These are phyloP conservation scores for Nanorana parkeri DNA, from an alignment of 2,113 vertebrate genomes.

Conservation along the genomic window DNA sequence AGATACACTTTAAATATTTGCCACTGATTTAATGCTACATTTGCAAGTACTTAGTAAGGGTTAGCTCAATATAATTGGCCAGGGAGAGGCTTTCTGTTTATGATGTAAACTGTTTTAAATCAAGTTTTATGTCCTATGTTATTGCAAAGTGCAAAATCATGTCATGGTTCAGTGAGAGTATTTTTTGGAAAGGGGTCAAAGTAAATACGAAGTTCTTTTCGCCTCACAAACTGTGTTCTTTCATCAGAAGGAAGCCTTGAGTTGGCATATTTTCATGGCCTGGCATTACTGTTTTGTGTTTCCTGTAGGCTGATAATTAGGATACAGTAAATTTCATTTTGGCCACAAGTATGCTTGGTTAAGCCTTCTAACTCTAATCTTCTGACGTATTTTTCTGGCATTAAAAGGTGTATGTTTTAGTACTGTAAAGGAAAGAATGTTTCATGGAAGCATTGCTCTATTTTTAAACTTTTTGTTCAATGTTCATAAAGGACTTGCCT, in stretches of 20 bases:
- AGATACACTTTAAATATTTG: no score
- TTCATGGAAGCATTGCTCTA: no score
- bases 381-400: neutral
- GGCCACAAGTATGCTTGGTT: neutral
- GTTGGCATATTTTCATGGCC: neutral
- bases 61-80: no score
- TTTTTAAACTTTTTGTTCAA: no score
- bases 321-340: neutral
- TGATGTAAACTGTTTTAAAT: neutral
- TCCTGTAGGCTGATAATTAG: neutral
- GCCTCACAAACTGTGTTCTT: slow-evolving; percentile 1
- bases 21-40: no score
- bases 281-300: slow-evolving; percentile 5
- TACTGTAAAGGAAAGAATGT: no score
- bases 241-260: neutral
- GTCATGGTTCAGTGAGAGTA: neutral
- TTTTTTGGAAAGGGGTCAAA: neutral
- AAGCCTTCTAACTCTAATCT: neutral
- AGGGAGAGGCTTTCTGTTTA: no score
- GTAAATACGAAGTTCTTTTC: neutral
- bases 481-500: no score
- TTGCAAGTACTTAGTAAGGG: no score
- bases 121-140: neutral
- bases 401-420: neutral
- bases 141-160: neutral